Conservation (phyloP, 1,140 invertebrate genomes). For the Caenorhabditis briggsae region DNA sequence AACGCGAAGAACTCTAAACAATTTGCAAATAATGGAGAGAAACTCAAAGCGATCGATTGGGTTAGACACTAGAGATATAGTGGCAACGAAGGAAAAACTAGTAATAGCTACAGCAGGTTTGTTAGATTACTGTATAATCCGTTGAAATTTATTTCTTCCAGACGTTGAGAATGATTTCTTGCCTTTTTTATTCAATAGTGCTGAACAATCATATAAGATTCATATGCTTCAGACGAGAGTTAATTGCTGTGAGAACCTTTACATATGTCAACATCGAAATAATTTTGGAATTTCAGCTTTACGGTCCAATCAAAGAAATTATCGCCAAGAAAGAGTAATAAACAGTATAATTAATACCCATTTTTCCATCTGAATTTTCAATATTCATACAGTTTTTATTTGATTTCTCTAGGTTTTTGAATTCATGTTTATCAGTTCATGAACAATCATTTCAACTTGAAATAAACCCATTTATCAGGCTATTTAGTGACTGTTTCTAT, state of each 20-base stretch:
- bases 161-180: conserved; percentile 66
- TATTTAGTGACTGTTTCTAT: too few species aligned
- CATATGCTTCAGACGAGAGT: background rate
- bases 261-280: too few species aligned
- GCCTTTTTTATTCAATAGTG: conserved; percentile 59
- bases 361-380: background rate
- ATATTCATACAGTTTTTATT: background rate
- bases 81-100: conserved; percentile 3
- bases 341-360: too few species aligned
- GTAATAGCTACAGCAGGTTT: conserved; percentile 41
- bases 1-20: conserved; percentile 5
- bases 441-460: too few species aligned
- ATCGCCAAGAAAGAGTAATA: too few species aligned
- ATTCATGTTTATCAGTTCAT: background rate
- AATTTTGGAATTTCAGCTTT: too few species aligned
- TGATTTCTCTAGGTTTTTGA: background rate
- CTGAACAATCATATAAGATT: conserved; percentile 23
- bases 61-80: conserved; percentile 51
- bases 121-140: background rate
- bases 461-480: too few species aligned
- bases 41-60: conserved; percentile 53
- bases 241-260: too few species aligned
- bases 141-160: background rate
- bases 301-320: too few species aligned
- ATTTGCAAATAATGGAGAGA: conserved; percentile 35